phyloP scores from a whole-genome alignment of 2,113 vertebrate genomes.

The Nothoprocta pentlandii region DNA sequence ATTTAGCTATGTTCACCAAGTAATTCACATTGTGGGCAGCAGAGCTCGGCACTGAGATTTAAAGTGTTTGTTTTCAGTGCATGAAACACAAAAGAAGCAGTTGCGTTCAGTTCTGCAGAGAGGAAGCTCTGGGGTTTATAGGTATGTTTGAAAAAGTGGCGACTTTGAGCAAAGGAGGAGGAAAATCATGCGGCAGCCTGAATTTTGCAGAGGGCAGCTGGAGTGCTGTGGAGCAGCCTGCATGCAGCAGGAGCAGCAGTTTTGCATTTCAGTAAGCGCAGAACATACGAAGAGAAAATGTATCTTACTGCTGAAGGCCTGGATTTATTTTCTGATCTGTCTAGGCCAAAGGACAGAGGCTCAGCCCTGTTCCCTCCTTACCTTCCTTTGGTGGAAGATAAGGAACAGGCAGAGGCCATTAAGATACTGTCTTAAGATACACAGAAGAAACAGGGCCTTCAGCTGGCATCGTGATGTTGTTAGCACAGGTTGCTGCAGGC shows the following conservation, averaged over 20 bases:
- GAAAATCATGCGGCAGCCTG: neutral
- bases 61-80: neutral
- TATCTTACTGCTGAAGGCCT: neutral
- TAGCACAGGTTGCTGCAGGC: neutral
- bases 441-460: neutral
- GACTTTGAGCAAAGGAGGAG: neutral
- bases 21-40: neutral
- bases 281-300: neutral
- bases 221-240: neutral
- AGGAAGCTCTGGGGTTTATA: neutral
- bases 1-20: neutral
- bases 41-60: neutral
- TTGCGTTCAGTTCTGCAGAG: neutral
- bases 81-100: neutral
- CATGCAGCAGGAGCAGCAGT: neutral
- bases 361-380: neutral
- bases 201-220: neutral
- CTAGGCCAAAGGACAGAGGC: neutral
- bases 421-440: neutral
- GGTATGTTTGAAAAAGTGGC: neutral
- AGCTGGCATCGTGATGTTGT: fast-evolving
- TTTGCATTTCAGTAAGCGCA: neutral
- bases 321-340: neutral
- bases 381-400: neutral
- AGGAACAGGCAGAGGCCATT: neutral